phyloP scores from a whole-genome alignment of 2,888 invertebrate genomes.

The Boloria euphrosyne region DNA sequence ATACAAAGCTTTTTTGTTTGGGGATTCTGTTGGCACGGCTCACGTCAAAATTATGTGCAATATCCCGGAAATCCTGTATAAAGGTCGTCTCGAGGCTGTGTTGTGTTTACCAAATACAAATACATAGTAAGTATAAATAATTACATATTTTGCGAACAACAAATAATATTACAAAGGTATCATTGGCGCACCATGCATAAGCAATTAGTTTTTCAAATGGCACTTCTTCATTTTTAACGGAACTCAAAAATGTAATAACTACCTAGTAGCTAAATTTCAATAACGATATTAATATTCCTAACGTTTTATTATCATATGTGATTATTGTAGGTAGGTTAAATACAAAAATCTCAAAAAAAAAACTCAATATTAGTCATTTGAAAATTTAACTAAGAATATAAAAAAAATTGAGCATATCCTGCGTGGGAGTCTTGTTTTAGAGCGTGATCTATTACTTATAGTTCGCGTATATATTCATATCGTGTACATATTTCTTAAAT shows the following conservation, averaged over 20 bases:
- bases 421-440: slow-evolving; percentile 28
- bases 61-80: slow-evolving; percentile 77
- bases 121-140: slow-evolving; percentile 7
- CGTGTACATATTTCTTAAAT: not conserved
- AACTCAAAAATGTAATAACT: too few species aligned
- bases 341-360: too few species aligned
- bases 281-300: too few species aligned
- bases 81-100: slow-evolving; percentile 61
- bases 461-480: not conserved
- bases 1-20: slow-evolving; percentile 32
- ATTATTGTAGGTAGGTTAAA: too few species aligned
- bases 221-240: too few species aligned
- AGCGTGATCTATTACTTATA: slow-evolving; percentile 29
- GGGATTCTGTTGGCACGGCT: slow-evolving; percentile 51
- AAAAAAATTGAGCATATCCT: not conserved
- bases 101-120: slow-evolving; percentile 41
- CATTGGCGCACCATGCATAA: not conserved
- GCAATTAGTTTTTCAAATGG: too few species aligned
- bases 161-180: not conserved
- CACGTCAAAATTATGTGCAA: slow-evolving; percentile 57
- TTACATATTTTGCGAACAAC: slow-evolving; percentile 1
- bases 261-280: too few species aligned
- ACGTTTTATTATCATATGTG: too few species aligned
- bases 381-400: too few species aligned
- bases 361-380: too few species aligned